A percentile compares a stretch with the other conserved stretches of the same genome.
phyloP scores from a whole-genome alignment of 2,888 invertebrate species.

The Apamea monoglypha region DNA sequence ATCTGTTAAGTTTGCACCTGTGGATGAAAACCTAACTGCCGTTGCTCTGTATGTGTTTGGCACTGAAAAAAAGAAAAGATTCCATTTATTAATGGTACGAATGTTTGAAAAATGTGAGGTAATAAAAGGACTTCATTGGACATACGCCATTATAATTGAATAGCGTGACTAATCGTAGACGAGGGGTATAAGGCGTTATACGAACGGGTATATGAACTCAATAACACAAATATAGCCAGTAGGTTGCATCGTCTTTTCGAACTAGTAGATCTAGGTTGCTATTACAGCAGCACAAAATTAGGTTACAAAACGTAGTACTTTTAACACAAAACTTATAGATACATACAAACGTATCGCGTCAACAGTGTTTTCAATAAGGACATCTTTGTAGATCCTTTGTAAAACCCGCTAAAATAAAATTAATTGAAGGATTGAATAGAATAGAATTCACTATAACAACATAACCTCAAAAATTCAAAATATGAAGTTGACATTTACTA shows the following conservation, averaged over 20 bases:
- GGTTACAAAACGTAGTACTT: background rate
- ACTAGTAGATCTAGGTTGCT: slow-evolving; percentile 38
- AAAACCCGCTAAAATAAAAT: background rate
- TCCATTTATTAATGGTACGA: background rate
- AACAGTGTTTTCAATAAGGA: slow-evolving; percentile 75
- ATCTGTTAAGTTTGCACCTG: slow-evolving; percentile 63
- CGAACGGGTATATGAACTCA: slow-evolving; percentile 4
- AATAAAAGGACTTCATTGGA: no score
- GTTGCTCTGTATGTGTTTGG: slow-evolving; percentile 70
- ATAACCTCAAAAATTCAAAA: slow-evolving; percentile 59
- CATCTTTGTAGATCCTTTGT: slow-evolving; percentile 65
- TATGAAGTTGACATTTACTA: slow-evolving; percentile 2
- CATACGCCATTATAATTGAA: no score
- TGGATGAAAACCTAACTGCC: slow-evolving; percentile 72
- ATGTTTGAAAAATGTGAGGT: no score
- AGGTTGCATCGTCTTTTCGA: background rate
- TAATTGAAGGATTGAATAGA: background rate
- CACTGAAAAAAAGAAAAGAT: slow-evolving; percentile 72
- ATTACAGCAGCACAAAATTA: background rate
- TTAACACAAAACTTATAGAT: background rate
- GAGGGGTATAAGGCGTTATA: background rate
- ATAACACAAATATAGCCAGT: background rate
- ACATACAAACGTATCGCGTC: slow-evolving; percentile 76
- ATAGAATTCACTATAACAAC: slow-evolving; percentile 20
- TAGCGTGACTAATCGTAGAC: background rate